A percentile compares a stretch with the other conserved stretches of the same genome.
Conservation (phyloP, 2,888 invertebrate genomes). For the Eupithecia subumbrata region DNA sequence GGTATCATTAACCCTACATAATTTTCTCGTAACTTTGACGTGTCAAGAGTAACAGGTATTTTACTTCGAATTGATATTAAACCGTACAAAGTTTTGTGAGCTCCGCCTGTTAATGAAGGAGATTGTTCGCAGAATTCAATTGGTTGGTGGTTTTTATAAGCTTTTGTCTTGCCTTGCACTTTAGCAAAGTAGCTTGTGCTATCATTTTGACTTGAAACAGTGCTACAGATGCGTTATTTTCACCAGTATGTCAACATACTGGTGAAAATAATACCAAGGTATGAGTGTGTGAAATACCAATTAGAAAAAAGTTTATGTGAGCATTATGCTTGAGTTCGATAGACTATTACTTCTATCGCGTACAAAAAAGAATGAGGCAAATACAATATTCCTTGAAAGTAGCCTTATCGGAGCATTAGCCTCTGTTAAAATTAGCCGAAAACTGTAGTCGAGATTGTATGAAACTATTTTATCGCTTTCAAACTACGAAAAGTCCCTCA, state of each 20-base stretch:
- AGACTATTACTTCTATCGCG: no score
- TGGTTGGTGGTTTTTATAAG: slow-evolving; percentile 8
- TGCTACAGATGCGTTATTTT: neutral
- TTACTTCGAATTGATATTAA: slow-evolving; percentile 45
- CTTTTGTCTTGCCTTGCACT: slow-evolving; percentile 1
- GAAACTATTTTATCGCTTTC: no score
- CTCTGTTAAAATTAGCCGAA: no score
- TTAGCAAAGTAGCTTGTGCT: neutral
- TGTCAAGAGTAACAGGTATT: slow-evolving; percentile 46
- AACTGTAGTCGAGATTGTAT: no score
- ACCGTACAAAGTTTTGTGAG: slow-evolving; percentile 33
- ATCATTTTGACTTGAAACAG: neutral
- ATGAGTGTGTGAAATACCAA: no score
- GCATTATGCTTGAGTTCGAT: no score
- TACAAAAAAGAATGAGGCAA: no score
- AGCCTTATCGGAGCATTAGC: no score
- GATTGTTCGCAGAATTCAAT: slow-evolving; percentile 33
- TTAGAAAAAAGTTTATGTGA: no score
- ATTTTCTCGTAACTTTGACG: slow-evolving; percentile 42
- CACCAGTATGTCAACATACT: neutral
- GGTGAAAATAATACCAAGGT: no score
- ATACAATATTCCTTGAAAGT: no score
- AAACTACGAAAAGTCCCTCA: no score
- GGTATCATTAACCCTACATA: slow-evolving; percentile 38
- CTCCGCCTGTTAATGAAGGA: slow-evolving; percentile 36